These are phyloP conservation scores for Erinaceus europaeus DNA, from an alignment of 2,113 vertebrate genomes.

Conservation along the genomic window DNA sequence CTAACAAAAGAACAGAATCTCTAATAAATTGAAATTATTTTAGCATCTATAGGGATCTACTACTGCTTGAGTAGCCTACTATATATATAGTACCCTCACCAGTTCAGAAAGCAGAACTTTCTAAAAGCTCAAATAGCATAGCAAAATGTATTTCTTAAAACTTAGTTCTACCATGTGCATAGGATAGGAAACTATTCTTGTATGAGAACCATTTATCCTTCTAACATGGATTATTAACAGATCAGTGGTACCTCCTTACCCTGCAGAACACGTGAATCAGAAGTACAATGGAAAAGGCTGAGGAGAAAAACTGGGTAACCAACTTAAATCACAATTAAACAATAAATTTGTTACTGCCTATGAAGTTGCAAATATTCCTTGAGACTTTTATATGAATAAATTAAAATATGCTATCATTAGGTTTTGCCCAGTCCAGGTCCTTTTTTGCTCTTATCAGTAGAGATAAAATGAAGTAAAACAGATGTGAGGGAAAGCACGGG, in stretches of 20 bases:
- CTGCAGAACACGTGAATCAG: neutral
- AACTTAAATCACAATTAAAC: neutral
- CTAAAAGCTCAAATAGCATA: neutral
- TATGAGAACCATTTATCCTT: neutral
- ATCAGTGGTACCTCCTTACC: neutral
- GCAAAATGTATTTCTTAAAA: neutral
- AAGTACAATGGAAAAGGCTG: neutral
- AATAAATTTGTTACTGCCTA: neutral
- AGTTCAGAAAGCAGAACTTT: neutral
- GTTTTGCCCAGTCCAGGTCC: constrained; percentile 73
- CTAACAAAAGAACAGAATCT: neutral
- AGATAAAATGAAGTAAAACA: constrained; percentile 76
- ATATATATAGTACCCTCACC: neutral
- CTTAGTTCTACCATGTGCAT: neutral
- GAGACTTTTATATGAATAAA: constrained; percentile 1
- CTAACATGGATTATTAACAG: neutral
- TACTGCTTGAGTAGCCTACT: neutral
- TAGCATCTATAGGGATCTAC: neutral
- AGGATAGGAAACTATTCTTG: neutral
- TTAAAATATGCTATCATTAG: constrained; percentile 61
- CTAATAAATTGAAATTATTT: constrained; percentile 6
- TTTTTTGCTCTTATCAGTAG: constrained; percentile 69
- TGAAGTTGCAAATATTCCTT: neutral
- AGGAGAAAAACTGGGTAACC: neutral
- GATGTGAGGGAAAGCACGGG: constrained; percentile 16